phyloP scores from a whole-genome alignment of 2,113 vertebrate genomes.

The Leucoraja erinaceus region DNA sequence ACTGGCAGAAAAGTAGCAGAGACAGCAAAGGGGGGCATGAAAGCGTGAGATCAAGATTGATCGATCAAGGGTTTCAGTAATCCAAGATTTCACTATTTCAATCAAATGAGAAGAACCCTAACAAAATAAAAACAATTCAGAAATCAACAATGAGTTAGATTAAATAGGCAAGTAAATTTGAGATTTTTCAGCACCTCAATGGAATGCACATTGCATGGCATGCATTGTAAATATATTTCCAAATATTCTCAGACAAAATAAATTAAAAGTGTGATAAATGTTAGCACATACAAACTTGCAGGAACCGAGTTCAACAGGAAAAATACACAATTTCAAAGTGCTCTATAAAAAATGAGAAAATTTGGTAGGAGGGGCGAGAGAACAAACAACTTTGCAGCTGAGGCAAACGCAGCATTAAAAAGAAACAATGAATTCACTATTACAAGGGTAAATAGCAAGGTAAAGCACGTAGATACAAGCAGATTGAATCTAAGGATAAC shows the following conservation, averaged over 20 bases:
- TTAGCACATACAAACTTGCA: background rate
- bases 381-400: background rate
- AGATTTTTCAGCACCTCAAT: background rate
- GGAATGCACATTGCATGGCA: background rate
- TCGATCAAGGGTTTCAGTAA: too few relatives aligned
- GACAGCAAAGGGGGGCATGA: too few relatives aligned
- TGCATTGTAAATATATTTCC: background rate
- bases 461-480: background rate
- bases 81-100: background rate
- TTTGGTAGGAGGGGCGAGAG: background rate
- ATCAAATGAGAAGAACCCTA: background rate
- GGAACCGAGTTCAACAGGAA: background rate
- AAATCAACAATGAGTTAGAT: background rate
- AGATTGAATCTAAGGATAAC: background rate
- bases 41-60: background rate
- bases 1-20: background rate
- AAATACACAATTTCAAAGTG: background rate
- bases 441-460: background rate
- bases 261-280: background rate
- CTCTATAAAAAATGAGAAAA: background rate
- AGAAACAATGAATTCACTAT: background rate
- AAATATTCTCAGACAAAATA: background rate
- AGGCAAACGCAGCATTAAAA: background rate
- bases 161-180: background rate
- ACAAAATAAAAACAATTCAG: background rate